Evolutionary conservation across 1,140 invertebrate species (phyloP), one percentile per base, ranked within the genome.

Genomic region (Phortica variegata): DNA sequence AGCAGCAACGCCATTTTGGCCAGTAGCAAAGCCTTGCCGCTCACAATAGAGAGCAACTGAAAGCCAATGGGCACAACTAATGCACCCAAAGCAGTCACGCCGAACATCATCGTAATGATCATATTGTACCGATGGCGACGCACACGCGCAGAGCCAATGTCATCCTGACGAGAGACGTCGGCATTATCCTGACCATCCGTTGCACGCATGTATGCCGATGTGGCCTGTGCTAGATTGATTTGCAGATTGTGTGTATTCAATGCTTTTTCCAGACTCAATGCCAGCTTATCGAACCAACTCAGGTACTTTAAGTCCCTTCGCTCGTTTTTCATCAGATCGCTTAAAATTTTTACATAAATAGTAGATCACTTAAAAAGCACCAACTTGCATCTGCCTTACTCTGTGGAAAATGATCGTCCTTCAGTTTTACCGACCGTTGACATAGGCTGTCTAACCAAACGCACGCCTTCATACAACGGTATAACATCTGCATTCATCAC

Each of bases 1-100:
- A 90, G 63, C n/a, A 89, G 80, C 2, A 90, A 69, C 0, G 87
- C 87, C 80, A 90, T 83, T 76, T 89, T 90, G 1, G 87, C 85
- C 32, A 90, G 65, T 0, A 90, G 58, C 1, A 90, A 60, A 0
- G 87, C 87, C 76, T 90, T 90, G 18, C 87, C 87, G 9, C 87
- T 87, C 1, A 90, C 76, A 0, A 89, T 85, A 0, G 87, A 86
- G 0, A 90, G 76, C 61, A 88, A 87, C 60, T 89, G 87, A 49
- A 89, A 89, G 21, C 86, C 87, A 83, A 90, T 84, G 1, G 87
- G 87, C 8, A 88, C 79, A 0, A 88, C 60, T 1, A 89, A 82
- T 56, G 86, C 83, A 1, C 85, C 85, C 61, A 88, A 82, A 10
- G 86, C 79, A 2, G 88, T 77, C 0, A 88, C 72, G 1, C 86